These are phyloP conservation scores for Agrilus cyanescens DNA, from an alignment of 2,888 invertebrate species.

Conservation along the genomic window DNA sequence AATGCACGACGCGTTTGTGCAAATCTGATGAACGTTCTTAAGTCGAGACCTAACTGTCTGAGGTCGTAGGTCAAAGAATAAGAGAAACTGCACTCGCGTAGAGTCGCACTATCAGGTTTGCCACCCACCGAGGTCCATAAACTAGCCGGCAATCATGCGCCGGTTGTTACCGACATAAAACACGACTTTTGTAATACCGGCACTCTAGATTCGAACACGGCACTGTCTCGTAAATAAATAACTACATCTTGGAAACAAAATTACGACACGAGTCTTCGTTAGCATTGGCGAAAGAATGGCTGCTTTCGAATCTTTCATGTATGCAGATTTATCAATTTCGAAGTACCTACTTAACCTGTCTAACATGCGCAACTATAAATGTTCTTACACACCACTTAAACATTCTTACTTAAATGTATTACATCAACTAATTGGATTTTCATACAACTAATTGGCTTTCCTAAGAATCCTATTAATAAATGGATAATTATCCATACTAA, in stretches of 20 bases:
- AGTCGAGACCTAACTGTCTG: conserved; percentile 1
- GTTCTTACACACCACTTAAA: too few relatives aligned
- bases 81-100: conserved; percentile 16
- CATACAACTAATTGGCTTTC: too few relatives aligned
- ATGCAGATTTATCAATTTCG: too few relatives aligned
- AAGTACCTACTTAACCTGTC: too few relatives aligned
- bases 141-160: conserved; percentile 23
- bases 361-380: too few relatives aligned
- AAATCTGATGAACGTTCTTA: too few relatives aligned
- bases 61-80: conserved; percentile 7
- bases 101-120: conserved; percentile 15
- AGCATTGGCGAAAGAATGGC: conserved; percentile 6
- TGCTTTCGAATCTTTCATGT: too few relatives aligned
- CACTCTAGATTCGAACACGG: conserved; percentile 19
- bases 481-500: too few relatives aligned
- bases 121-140: conserved; percentile 24
- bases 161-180: conserved; percentile 21
- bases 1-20: too few relatives aligned
- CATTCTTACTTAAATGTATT: too few relatives aligned
- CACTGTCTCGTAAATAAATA: conserved; percentile 20
- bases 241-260: conserved; percentile 19
- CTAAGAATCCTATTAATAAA: too few relatives aligned
- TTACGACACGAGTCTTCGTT: conserved; percentile 16
- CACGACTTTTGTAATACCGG: conserved; percentile 22
- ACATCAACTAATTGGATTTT: too few relatives aligned